Conservation (phyloP, 92 coral and sea anemone species). For the Phenganax subtilis region DNA sequence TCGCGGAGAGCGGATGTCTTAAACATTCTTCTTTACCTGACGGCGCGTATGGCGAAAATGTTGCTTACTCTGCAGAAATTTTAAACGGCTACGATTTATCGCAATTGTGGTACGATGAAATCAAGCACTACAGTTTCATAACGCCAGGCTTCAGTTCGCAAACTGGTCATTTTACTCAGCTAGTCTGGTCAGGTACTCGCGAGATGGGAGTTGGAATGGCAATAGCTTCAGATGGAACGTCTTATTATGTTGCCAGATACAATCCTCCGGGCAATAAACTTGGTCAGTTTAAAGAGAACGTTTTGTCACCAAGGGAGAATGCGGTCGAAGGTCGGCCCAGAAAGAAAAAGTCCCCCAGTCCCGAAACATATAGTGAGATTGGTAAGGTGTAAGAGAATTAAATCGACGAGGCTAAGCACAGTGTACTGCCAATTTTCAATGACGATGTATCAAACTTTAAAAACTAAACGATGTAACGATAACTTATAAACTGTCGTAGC, state of each 20-base stretch:
- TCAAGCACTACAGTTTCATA: conserved; percentile 73
- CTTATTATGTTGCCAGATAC: conserved; percentile 85
- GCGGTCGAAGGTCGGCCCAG: conserved; percentile 39
- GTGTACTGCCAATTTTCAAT: background rate
- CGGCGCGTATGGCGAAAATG: conserved; percentile 67
- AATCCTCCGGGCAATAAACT: conserved; percentile 92
- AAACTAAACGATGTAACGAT: no score
- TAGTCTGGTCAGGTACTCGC: conserved; percentile 76
- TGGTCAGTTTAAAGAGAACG: conserved; percentile 83
- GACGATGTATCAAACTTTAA: no score
- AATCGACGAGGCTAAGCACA: background rate
- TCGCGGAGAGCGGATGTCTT: conserved; percentile 79
- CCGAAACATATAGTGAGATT: conserved; percentile 24
- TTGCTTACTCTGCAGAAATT: conserved; percentile 80
- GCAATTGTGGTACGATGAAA: conserved; percentile 96
- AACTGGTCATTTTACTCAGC: conserved; percentile 86
- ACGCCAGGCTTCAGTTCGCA: conserved; percentile 81
- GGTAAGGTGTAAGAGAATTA: conserved; percentile 18
- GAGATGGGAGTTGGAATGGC: conserved; percentile 96
- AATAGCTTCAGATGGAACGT: conserved; percentile 79
- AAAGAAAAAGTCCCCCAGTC: conserved; percentile 28
- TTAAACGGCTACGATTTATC: conserved; percentile 69
- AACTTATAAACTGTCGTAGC: no score
- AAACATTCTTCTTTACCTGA: conserved; percentile 77
- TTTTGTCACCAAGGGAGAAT: conserved; percentile 50